Evolutionary conservation across 1,140 invertebrate species (phyloP), one percentile per base, ranked within the genome.

Genomic region (Helicoverpa zea): DNA sequence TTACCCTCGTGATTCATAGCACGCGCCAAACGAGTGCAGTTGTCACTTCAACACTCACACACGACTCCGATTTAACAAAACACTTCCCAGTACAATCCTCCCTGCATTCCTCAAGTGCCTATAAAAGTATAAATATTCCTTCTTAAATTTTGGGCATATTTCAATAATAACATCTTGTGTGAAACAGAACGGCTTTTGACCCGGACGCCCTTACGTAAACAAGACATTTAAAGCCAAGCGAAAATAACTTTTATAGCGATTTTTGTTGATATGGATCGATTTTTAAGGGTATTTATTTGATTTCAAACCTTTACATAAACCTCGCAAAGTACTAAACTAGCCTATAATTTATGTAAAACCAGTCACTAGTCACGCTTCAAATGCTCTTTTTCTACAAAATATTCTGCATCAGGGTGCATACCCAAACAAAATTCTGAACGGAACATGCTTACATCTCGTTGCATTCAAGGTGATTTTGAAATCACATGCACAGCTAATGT

Each of bases 401-500:
- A 23, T 23, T 23, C 23, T 23, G 35, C 35, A 35, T 2, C 3
- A 1, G 35, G 35, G 23, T 30, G 18, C 29, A 61, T 9, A 66
- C 18, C n/a, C n/a, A 66, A 66, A 66, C 63, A 49, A 49, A 66
- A 66, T 66, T n/a, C 47, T 66, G 63, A 49, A 18, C 43, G 63
- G 35, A 12, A 1, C 63, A 49, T 9, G 63, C 63, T 18, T 10
- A 70, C 54, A 58, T 74, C 54, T 74, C 52, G 54, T 35, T 58
- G 70, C 84, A 82, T 77, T 43, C 84, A 82, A 85, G 82, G 84
- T 86, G 82, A 84, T 86, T 84, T 86, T 79, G 75, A 81, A 86
- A 84, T 86, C 84, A 80, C 81, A 84, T 83, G 84, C 84, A 80
- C 72, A 29, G 66, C 75, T 80, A 85, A 83, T 59, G 81, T 86